Evolutionary conservation across 1,140 invertebrate genomes (phyloP).

Genomic region (Linepithema humile): DNA sequence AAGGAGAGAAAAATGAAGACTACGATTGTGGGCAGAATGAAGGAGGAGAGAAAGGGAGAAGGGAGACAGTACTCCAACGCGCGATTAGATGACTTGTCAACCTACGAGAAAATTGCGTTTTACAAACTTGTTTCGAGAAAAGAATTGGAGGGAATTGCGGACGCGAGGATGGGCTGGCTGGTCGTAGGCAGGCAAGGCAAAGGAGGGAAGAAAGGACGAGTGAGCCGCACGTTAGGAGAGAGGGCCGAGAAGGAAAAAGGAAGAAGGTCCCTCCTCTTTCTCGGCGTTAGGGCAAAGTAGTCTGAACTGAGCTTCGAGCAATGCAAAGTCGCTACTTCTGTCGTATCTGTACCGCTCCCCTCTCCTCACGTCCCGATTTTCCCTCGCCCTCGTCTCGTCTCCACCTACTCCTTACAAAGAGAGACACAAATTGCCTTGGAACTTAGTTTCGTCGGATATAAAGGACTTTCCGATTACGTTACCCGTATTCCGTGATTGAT

Average conservation of each 20-base stretch:
- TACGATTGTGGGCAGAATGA: conserved; percentile 22
- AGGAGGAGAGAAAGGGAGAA: not conserved
- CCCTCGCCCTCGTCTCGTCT: conserved; percentile 54
- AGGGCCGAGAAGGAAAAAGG: conserved; percentile 68
- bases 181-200: conserved; percentile 61
- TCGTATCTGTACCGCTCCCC: conserved; percentile 30
- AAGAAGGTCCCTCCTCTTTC: conserved; percentile 59
- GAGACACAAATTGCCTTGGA: conserved; percentile 83
- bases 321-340: conserved; percentile 79
- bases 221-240: conserved; percentile 53
- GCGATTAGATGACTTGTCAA: conserved; percentile 82
- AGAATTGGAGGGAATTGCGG: conserved; percentile 82
- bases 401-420: conserved; percentile 82
- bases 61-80: conserved; percentile 62
- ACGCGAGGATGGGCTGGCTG: conserved; percentile 59
- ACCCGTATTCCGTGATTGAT: conserved; percentile 81
- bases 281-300: conserved; percentile 73
- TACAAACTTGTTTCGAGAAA: conserved; percentile 83
- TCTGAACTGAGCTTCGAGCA: conserved; percentile 75
- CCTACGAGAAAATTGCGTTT: conserved; percentile 83
- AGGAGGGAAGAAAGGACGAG: conserved; percentile 61
- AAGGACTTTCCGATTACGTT: conserved; percentile 83
- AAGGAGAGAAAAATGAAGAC: conserved; percentile 30
- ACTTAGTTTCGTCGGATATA: conserved; percentile 83
- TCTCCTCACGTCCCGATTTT: conserved; percentile 25